Percentiles rank a stretch among this genome's conserved stretches.
phyloP scores from a whole-genome alignment of 2,113 vertebrate species.

The Theristicus caerulescens region DNA sequence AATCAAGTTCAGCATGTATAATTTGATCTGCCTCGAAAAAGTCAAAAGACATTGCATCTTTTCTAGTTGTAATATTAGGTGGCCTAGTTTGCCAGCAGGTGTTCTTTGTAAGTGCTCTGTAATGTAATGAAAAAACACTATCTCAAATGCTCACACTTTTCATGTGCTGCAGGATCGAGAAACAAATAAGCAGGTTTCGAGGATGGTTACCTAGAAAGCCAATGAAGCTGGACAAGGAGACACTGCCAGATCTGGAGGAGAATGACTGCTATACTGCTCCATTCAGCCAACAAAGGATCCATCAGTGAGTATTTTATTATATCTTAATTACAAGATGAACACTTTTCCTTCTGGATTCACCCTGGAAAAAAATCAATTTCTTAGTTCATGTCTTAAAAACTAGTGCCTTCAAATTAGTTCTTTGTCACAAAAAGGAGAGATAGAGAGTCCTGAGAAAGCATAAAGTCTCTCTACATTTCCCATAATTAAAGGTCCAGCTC shows the following conservation, averaged over 20 bases:
- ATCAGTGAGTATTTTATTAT: slow-evolving; percentile 83
- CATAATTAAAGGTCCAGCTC: neutral
- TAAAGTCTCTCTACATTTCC: neutral
- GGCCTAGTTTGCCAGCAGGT: neutral
- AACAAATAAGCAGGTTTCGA: slow-evolving; percentile 91
- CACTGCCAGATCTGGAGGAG: slow-evolving; percentile 92
- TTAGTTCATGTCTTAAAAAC: neutral
- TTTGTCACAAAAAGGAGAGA: neutral
- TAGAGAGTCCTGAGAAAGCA: neutral
- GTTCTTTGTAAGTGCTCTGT: neutral
- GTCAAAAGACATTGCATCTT: neutral
- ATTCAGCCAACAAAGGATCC: slow-evolving; percentile 93
- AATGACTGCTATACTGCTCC: slow-evolving; percentile 95
- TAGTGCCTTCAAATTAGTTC: neutral
- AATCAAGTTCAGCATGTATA: neutral
- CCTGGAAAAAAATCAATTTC: neutral
- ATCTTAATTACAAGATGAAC: neutral
- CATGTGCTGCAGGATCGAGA: slow-evolving; percentile 87
- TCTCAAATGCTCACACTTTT: slow-evolving; percentile 63
- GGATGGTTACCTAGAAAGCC: slow-evolving; percentile 93
- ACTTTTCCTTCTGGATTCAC: neutral
- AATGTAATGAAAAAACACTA: neutral
- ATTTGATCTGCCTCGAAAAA: neutral
- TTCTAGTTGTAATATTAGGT: neutral
- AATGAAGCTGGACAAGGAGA: slow-evolving; percentile 91